Conservation (phyloP, 2,888 invertebrate genomes). For the Callimorpha dominula region DNA sequence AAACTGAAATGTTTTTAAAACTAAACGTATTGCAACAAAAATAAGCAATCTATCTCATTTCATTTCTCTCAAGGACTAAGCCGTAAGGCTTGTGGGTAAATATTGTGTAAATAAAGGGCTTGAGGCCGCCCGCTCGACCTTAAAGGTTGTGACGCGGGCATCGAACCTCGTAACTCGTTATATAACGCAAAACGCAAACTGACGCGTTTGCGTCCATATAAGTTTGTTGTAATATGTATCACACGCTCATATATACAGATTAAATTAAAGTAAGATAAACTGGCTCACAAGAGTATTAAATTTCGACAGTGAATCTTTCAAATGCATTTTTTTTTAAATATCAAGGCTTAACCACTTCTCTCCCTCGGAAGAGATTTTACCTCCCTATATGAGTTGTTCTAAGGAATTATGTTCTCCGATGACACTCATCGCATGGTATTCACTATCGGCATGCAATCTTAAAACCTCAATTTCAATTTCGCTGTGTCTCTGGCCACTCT, state of each 20-base stretch:
- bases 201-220: constrained; percentile 53
- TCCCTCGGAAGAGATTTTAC: neutral
- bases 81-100: constrained; percentile 49
- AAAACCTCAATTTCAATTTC: neutral
- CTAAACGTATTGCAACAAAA: constrained; percentile 10
- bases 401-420: neutral
- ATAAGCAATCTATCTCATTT: constrained; percentile 39
- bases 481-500: neutral
- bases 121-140: constrained; percentile 76
- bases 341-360: neutral
- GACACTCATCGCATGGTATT: neutral
- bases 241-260: neutral
- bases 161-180: constrained; percentile 75
- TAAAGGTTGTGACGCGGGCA: constrained; percentile 79
- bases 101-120: constrained; percentile 66
- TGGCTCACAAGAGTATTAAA: too few relatives aligned
- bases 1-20: constrained; percentile 11
- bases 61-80: constrained; percentile 49
- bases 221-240: neutral
- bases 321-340: neutral
- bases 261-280: too few relatives aligned
- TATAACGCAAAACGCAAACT: constrained; percentile 75
- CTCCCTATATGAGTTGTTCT: neutral
- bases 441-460: neutral
- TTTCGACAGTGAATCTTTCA: too few relatives aligned